A percentile compares a stretch with the other conserved stretches of the same genome.
Conservation (phyloP, 2,888 invertebrate genomes). For the Nephrocerus scutellatus region DNA sequence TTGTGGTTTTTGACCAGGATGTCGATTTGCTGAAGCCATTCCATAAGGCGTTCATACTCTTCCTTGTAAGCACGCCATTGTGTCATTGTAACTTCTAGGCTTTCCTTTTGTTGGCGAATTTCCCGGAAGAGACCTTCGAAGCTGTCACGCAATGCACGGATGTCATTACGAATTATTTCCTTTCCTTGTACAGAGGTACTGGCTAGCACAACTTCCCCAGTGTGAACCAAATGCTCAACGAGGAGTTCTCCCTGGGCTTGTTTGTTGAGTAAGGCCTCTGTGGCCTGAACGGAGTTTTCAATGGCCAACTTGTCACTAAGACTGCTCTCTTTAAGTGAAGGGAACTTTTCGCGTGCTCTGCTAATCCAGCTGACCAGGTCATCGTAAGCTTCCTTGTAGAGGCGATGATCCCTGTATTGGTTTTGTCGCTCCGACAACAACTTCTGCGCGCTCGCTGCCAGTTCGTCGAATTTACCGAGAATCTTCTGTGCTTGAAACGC, state of each 20-base stretch:
- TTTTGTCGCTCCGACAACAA: conserved; percentile 72
- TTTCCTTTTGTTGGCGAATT: conserved; percentile 75
- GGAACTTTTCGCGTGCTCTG: conserved; percentile 81
- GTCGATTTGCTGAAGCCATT: conserved; percentile 89
- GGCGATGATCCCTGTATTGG: conserved; percentile 78
- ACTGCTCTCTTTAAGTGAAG: conserved; percentile 75
- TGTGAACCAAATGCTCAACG: conserved; percentile 78
- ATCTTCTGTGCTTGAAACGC: conserved; percentile 80
- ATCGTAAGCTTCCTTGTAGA: conserved; percentile 87
- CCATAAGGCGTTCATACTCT: conserved; percentile 82
- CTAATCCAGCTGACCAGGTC: conserved; percentile 83
- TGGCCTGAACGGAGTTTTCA: conserved; percentile 80
- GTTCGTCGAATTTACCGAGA: conserved; percentile 71
- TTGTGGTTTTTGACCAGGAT: conserved; percentile 87
- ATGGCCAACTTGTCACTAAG: conserved; percentile 81
- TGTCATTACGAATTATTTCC: conserved; percentile 73
- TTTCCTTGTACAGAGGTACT: conserved; percentile 77
- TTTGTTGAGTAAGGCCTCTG: conserved; percentile 78
- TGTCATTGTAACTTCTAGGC: conserved; percentile 70
- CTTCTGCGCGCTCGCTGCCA: conserved; percentile 70
- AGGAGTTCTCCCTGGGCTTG: conserved; percentile 85
- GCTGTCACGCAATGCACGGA: conserved; percentile 74
- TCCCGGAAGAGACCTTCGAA: conserved; percentile 81
- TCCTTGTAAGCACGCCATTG: conserved; percentile 90
- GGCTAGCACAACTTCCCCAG: conserved; percentile 78